phyloP scores from a whole-genome alignment of 2,797 vertebrate species.

The Trachurus trachurus region DNA sequence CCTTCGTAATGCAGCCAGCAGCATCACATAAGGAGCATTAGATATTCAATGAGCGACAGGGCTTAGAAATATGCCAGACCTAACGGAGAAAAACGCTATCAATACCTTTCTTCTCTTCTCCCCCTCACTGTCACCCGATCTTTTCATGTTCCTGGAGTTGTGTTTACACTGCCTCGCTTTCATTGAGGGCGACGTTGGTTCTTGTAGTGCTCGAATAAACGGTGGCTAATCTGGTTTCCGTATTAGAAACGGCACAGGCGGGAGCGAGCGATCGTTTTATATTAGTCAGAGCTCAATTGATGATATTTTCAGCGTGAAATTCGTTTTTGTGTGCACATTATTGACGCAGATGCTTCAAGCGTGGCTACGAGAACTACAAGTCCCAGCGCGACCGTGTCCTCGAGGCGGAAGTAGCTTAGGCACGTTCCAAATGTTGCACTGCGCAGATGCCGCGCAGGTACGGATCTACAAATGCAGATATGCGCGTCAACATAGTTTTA shows the following conservation, averaged over 20 bases:
- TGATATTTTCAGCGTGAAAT: accelerated
- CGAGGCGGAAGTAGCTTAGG: slow-evolving; percentile 72
- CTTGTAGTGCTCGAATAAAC: slow-evolving; percentile 77
- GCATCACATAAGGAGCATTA: slow-evolving; percentile 74
- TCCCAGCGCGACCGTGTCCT: slow-evolving; percentile 74
- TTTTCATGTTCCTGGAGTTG: slow-evolving; percentile 90
- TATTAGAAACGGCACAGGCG: accelerated
- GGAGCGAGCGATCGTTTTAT: accelerated
- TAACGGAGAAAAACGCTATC: slow-evolving; percentile 87
- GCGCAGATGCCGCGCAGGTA: slow-evolving; percentile 61
- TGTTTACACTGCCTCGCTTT: slow-evolving; percentile 86
- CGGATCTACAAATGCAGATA: slow-evolving; percentile 3
- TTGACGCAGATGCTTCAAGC: not conserved
- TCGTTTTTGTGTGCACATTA: accelerated
- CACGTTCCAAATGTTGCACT: slow-evolving; percentile 38
- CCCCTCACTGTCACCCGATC: slow-evolving; percentile 90
- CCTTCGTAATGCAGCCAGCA: slow-evolving; percentile 74
- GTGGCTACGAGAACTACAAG: slow-evolving; percentile 72
- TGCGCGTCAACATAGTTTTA: not conserved
- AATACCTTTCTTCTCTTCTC: slow-evolving; percentile 91
- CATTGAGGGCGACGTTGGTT: slow-evolving; percentile 66
- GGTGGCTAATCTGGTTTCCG: not conserved
- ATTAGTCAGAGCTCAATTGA: accelerated
- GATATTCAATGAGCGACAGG: slow-evolving; percentile 77
- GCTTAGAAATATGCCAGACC: slow-evolving; percentile 77